Evolutionary conservation across 2,113 vertebrate genomes (phyloP).

Genomic region (Aramus guarauna): DNA sequence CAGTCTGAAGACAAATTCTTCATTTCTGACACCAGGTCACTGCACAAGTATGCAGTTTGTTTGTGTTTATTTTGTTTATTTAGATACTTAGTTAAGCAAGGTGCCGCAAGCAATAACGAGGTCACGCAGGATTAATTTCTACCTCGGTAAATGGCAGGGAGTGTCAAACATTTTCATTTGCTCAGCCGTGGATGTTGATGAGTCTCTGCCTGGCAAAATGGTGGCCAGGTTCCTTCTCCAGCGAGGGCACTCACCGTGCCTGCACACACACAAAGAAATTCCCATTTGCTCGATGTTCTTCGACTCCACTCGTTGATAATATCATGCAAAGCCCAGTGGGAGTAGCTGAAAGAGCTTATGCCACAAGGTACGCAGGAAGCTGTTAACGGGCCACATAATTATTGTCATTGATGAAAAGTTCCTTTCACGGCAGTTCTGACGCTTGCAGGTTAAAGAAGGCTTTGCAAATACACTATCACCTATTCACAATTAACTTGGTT

Average conservation of each 20-base stretch:
- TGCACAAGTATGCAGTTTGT: not conserved
- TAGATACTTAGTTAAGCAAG: not conserved
- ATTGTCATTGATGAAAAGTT: not conserved
- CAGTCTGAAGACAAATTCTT: conserved; percentile 20
- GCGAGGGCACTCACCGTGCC: not conserved
- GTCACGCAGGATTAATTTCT: not conserved
- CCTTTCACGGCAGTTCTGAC: not conserved
- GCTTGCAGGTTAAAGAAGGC: not conserved
- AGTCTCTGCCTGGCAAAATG: not conserved
- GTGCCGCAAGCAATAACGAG: not conserved
- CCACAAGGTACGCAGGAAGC: not conserved
- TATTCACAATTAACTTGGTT: conserved; percentile 49
- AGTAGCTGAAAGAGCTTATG: not conserved
- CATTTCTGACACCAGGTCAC: conserved; percentile 17
- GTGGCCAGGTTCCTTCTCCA: not conserved
- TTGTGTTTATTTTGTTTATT: not conserved
- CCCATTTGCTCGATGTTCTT: not conserved
- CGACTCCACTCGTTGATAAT: not conserved
- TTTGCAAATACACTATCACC: conserved; percentile 12
- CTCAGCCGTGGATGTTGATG: not conserved
- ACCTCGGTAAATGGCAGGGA: not conserved
- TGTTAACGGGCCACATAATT: not conserved
- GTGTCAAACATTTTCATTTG: fast-evolving
- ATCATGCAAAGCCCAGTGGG: not conserved
- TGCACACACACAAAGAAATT: not conserved